These are phyloP conservation scores for Drosophila kambysellisi DNA, from an alignment of 2,888 invertebrate genomes.

Conservation along the genomic window DNA sequence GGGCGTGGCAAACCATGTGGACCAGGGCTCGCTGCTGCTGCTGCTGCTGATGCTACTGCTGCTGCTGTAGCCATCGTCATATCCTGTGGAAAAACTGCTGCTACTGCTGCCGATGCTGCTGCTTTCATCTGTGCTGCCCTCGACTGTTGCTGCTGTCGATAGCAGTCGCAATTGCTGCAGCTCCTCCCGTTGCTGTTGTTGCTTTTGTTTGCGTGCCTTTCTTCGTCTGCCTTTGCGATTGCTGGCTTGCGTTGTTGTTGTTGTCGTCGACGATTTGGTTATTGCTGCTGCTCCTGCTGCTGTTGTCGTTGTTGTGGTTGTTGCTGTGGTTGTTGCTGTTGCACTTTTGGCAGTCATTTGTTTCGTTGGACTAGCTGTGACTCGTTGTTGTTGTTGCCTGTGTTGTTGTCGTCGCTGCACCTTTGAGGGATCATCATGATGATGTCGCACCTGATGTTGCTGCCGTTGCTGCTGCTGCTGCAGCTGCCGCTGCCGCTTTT, in stretches of 20 bases:
- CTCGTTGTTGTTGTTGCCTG: slow-evolving; percentile 63
- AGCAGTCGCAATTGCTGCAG: slow-evolving; percentile 38
- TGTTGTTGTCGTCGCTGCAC: slow-evolving; percentile 82
- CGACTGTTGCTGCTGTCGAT: slow-evolving; percentile 51
- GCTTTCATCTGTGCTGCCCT: slow-evolving; percentile 33
- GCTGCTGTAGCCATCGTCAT: slow-evolving; percentile 57
- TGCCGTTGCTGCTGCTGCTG: slow-evolving; percentile 62
- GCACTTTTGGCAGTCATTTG: slow-evolving; percentile 58
- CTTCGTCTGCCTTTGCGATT: slow-evolving; percentile 82
- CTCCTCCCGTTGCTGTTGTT: slow-evolving; percentile 26
- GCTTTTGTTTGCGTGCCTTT: slow-evolving; percentile 64
- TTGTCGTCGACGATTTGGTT: slow-evolving; percentile 53
- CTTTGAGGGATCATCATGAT: slow-evolving; percentile 83
- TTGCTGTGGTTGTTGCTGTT: slow-evolving; percentile 42
- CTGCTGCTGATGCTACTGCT: slow-evolving; percentile 40
- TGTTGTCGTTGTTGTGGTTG: slow-evolving; percentile 36
- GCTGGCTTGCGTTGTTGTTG: slow-evolving; percentile 67
- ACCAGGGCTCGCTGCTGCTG: slow-evolving; percentile 61
- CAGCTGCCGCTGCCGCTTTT: slow-evolving; percentile 44
- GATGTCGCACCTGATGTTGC: slow-evolving; percentile 84
- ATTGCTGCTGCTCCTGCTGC: slow-evolving; percentile 50
- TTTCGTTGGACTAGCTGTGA: slow-evolving; percentile 64
- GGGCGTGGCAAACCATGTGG: slow-evolving; percentile 65
- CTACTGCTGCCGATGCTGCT: slow-evolving; percentile 47
- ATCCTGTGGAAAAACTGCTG: slow-evolving; percentile 49